A percentile compares a stretch with the other conserved stretches of the same genome.
Evolutionary conservation across 2,888 invertebrate species (phyloP).

Genomic region (Formica aserva): DNA sequence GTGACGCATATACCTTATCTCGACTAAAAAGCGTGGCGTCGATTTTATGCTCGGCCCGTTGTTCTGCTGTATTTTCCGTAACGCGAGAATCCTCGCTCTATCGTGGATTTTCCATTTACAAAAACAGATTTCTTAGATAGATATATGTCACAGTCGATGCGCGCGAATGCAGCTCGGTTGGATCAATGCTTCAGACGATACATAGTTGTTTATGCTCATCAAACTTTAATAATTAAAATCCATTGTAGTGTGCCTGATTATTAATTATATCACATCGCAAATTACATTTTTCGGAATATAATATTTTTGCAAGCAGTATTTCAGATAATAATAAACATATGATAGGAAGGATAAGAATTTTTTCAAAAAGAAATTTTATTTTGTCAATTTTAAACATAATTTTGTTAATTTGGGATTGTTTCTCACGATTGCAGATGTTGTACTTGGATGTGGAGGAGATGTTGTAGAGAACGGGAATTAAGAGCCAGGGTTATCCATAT

Average conservation of each 20-base stretch:
- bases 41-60: not conserved
- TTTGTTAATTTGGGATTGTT: not conserved
- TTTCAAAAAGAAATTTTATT: not conserved
- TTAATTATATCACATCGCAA: not conserved
- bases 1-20: constrained; percentile 85
- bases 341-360: no score
- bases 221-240: not conserved
- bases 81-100: not conserved
- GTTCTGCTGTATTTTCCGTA: not conserved
- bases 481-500: constrained; percentile 92
- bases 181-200: not conserved
- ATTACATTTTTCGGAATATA: not conserved
- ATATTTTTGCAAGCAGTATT: not conserved
- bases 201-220: not conserved
- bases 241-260: not conserved
- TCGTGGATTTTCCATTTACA: not conserved
- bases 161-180: not conserved
- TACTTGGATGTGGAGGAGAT: constrained; percentile 91
- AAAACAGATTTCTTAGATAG: not conserved
- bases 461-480: constrained; percentile 91
- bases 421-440: constrained; percentile 89
- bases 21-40: not conserved
- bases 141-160: not conserved
- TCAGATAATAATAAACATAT: not conserved
- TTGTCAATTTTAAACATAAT: not conserved